Conservation (phyloP, 2,797 vertebrate genomes). For the Xiphorhynchus erythropygius region DNA sequence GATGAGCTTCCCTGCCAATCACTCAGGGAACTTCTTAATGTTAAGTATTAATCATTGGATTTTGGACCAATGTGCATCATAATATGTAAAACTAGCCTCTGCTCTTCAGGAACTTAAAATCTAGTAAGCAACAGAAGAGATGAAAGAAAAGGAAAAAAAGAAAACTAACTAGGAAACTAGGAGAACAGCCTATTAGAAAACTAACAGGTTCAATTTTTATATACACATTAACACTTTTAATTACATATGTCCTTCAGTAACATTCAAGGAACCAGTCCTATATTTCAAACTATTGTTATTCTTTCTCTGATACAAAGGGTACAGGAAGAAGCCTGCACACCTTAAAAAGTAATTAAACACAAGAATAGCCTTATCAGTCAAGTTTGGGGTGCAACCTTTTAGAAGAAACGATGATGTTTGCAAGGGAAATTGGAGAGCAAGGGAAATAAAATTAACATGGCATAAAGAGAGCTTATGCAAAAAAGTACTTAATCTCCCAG, state of each 20-base stretch:
- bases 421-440: neutral
- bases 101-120: neutral
- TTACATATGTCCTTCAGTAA: neutral
- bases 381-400: neutral
- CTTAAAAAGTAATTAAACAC: neutral
- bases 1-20: neutral
- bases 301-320: neutral
- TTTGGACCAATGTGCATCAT: neutral
- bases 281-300: neutral
- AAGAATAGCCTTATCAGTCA: neutral
- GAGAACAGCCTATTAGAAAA: neutral
- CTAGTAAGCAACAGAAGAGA: neutral
- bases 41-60: neutral
- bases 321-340: neutral
- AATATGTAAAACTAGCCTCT: neutral
- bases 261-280: neutral
- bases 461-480: neutral
- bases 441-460: neutral
- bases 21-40: neutral
- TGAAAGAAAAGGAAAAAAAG: neutral
- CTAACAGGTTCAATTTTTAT: neutral
- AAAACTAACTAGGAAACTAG: neutral
- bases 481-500: neutral
- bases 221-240: neutral
- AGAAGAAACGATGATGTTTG: neutral